phyloP scores from a whole-genome alignment of 2,888 invertebrate genomes.

The Mythimna ferrago region DNA sequence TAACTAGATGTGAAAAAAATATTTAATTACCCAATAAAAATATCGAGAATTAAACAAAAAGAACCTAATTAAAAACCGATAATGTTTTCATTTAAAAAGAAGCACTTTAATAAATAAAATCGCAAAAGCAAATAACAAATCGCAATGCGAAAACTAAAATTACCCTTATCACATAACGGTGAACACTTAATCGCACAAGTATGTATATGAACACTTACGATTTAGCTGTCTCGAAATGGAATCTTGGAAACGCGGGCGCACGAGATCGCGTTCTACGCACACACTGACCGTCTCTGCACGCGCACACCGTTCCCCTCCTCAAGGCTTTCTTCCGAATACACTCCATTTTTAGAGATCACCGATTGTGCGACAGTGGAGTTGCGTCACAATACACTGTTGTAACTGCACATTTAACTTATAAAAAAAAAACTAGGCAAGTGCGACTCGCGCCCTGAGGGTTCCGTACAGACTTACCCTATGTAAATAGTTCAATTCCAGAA shows the following conservation, averaged over 20 bases:
- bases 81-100: background rate
- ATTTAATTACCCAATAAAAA: background rate
- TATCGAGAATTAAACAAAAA: background rate
- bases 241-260: slow-evolving; percentile 70
- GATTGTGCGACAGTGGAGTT: slow-evolving; percentile 62
- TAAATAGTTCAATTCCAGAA: no score
- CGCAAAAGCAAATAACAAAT: slow-evolving; percentile 51
- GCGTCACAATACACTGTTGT: slow-evolving; percentile 60
- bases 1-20: background rate
- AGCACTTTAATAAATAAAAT: slow-evolving; percentile 16
- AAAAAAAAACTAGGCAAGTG: slow-evolving; percentile 1
- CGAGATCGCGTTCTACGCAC: slow-evolving; percentile 67
- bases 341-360: slow-evolving; percentile 68
- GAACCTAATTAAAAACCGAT: background rate
- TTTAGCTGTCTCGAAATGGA: slow-evolving; percentile 64
- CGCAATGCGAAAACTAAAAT: slow-evolving; percentile 52
- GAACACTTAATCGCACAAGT: slow-evolving; percentile 57
- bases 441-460: no score
- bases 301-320: slow-evolving; percentile 67
- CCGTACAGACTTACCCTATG: no score
- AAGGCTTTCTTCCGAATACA: slow-evolving; percentile 70
- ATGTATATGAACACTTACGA: slow-evolving; percentile 68
- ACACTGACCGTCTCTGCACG: slow-evolving; percentile 67
- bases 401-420: slow-evolving; percentile 24
- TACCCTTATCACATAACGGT: slow-evolving; percentile 52